These are phyloP conservation scores for Nymphalis polychloros DNA, from an alignment of 2,888 invertebrate genomes.

Conservation along the genomic window DNA sequence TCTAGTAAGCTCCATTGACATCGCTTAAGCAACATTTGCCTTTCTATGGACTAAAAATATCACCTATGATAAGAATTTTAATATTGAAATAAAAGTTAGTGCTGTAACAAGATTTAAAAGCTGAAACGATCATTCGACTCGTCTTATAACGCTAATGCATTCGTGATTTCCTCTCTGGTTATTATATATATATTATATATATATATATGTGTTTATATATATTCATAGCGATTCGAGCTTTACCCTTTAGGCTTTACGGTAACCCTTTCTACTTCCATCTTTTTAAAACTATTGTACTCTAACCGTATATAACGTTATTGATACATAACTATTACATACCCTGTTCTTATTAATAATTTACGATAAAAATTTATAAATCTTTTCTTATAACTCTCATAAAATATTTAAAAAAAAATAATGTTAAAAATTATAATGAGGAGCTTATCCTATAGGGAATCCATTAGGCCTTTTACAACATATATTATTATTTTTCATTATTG, in stretches of 20 bases:
- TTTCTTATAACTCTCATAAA: conserved; percentile 36
- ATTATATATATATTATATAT: conserved; percentile 47
- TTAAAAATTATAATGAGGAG: conserved; percentile 57
- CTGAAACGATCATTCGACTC: conserved; percentile 19
- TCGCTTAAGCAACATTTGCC: conserved; percentile 69
- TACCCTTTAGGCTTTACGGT: conserved; percentile 69
- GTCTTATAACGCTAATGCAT: conserved; percentile 9
- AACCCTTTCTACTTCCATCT: conserved; percentile 37
- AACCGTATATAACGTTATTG: conserved; percentile 28
- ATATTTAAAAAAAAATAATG: conserved; percentile 23
- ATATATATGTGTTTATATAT: conserved; percentile 50
- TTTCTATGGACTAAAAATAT: conserved; percentile 59
- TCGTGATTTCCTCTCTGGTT: conserved; percentile 25
- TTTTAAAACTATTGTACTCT: conserved; percentile 29
- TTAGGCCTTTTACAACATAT: conserved; percentile 59
- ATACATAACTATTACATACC: conserved; percentile 21
- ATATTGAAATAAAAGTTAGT: conserved; percentile 27
- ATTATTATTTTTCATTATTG: conserved; percentile 52
- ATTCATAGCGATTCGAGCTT: conserved; percentile 73
- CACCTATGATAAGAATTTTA: conserved; percentile 54
- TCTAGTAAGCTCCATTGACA: conserved; percentile 52
- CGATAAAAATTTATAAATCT: conserved; percentile 17
- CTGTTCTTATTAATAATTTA: conserved; percentile 24
- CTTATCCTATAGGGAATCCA: conserved; percentile 73
- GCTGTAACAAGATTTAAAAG: conserved; percentile 26